These are phyloP conservation scores for Drosophila diplacantha DNA, from an alignment of 2,888 invertebrate genomes.

Conservation along the genomic window DNA sequence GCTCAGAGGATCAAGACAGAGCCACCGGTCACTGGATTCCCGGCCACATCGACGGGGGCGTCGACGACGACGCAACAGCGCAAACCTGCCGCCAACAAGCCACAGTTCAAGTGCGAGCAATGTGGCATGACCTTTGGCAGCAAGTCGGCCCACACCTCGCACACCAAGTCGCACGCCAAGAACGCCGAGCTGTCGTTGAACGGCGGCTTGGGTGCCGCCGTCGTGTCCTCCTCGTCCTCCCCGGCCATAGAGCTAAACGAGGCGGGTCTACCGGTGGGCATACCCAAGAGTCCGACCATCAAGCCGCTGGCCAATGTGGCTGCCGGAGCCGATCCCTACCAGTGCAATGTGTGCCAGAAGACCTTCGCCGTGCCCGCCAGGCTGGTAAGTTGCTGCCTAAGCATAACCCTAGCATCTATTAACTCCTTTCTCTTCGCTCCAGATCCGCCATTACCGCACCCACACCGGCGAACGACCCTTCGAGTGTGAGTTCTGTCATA, in stretches of 20 bases:
- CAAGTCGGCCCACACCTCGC: conserved; percentile 86
- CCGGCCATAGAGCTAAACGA: conserved; percentile 62
- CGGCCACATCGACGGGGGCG: conserved; percentile 22
- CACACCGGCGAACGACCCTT: conserved; percentile 95
- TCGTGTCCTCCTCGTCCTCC: conserved; percentile 7
- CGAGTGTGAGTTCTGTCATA: conserved; percentile 93
- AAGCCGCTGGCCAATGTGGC: conserved; percentile 69
- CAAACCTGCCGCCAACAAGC: conserved; percentile 76
- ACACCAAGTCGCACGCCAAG: conserved; percentile 83
- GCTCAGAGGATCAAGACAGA: conserved; percentile 60
- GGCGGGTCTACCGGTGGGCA: conserved; percentile 62
- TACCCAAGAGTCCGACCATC: conserved; percentile 75
- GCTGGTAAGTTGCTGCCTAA: conserved; percentile 78
- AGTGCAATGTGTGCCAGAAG: conserved; percentile 93
- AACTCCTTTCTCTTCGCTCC: neutral
- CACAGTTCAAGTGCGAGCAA: conserved; percentile 82
- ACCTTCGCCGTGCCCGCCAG: conserved; percentile 94
- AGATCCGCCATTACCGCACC: conserved; percentile 88
- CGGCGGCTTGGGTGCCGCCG: neutral
- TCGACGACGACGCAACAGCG: conserved; percentile 43
- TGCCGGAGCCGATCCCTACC: conserved; percentile 84
- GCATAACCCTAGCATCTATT: neutral
- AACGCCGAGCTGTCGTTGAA: conserved; percentile 55
- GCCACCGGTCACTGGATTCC: conserved; percentile 8
- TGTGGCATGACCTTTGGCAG: conserved; percentile 87